A percentile compares a stretch with the other conserved stretches of the same genome.
phyloP scores from a whole-genome alignment of 2,888 invertebrate genomes.

The Oxytorus armatus region DNA sequence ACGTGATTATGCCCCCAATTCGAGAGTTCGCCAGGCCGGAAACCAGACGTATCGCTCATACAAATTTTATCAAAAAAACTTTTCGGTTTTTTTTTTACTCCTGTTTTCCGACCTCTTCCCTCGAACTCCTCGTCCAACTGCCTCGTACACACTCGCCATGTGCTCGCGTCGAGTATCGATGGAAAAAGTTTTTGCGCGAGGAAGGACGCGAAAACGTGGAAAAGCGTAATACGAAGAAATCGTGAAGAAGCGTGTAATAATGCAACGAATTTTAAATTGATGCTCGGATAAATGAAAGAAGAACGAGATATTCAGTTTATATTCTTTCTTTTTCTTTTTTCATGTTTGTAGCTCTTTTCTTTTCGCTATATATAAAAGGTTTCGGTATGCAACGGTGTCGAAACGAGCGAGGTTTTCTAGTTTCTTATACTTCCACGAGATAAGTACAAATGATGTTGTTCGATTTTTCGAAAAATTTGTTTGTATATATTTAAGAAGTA shows the following conservation, averaged over 20 bases:
- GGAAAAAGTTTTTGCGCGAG: conserved; percentile 15
- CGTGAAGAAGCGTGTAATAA: neutral
- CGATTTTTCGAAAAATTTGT: too few relatives aligned
- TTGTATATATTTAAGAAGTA: too few relatives aligned
- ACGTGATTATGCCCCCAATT: neutral
- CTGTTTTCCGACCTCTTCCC: neutral
- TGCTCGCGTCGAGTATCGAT: neutral
- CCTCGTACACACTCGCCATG: neutral
- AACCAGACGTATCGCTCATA: conserved; percentile 61
- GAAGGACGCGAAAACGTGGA: neutral
- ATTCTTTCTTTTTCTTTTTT: conserved; percentile 16
- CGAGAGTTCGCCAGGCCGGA: conserved; percentile 38
- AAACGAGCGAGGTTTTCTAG: too few relatives aligned
- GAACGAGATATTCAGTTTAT: neutral
- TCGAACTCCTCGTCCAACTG: neutral
- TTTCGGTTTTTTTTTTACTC: conserved; percentile 1
- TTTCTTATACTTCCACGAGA: too few relatives aligned
- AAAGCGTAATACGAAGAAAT: neutral
- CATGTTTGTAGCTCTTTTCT: neutral
- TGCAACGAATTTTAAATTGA: conserved; percentile 23
- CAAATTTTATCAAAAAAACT: conserved; percentile 63
- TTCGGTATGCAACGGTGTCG: too few relatives aligned
- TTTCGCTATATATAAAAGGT: neutral
- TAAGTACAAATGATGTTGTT: too few relatives aligned
- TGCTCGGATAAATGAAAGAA: conserved; percentile 10